These are phyloP conservation scores for Arion vulgaris DNA, from an alignment of 1,140 invertebrate species.

Conservation along the genomic window DNA sequence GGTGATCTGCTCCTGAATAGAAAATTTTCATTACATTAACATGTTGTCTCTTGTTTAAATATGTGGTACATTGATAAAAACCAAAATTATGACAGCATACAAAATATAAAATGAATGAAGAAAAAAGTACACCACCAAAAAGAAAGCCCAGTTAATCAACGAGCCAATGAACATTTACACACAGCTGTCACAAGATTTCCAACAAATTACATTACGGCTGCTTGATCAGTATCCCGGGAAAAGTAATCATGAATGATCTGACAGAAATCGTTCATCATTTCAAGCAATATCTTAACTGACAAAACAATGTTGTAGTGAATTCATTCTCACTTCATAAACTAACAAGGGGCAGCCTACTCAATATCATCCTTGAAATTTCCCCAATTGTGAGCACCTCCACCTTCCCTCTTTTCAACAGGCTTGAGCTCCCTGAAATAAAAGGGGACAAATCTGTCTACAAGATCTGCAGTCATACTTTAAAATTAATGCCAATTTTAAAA, in stretches of 20 bases:
- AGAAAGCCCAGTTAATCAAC: not conserved
- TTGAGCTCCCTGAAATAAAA: constrained; percentile 86
- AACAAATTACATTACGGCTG: not conserved
- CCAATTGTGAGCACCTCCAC: constrained; percentile 95
- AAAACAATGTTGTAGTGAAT: not conserved
- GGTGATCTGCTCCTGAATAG: constrained; percentile 21
- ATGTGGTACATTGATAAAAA: no score
- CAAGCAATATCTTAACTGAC: constrained; percentile 15
- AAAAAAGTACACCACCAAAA: no score
- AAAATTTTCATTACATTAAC: no score
- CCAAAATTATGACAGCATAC: no score
- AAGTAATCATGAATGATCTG: constrained; percentile 19
- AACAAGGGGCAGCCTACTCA: constrained; percentile 48
- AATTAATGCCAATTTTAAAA: not conserved
- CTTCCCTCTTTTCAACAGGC: constrained; percentile 93
- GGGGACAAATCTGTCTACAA: not conserved
- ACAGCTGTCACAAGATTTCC: not conserved
- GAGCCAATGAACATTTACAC: not conserved
- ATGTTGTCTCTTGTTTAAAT: no score
- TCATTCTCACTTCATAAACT: not conserved
- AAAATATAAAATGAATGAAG: no score
- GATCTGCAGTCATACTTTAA: not conserved
- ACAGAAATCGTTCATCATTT: constrained; percentile 34
- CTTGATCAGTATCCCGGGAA: constrained; percentile 46
- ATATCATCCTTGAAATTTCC: constrained; percentile 90